Evolutionary conservation across 2,888 invertebrate genomes (phyloP), one percentile per base, ranked within the genome.

Genomic region (Drosophila algonquin): DNA sequence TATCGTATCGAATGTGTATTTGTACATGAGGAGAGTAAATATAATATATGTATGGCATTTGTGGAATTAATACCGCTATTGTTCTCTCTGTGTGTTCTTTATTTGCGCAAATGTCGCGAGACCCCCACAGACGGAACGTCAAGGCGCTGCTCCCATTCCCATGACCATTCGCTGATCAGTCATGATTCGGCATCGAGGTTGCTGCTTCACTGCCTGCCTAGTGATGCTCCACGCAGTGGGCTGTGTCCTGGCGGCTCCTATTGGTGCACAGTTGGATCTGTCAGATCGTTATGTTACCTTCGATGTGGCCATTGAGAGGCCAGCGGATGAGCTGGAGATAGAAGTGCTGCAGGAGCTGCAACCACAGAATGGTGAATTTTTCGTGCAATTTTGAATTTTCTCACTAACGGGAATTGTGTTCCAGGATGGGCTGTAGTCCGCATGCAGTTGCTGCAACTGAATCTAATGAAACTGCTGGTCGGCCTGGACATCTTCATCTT

Each of bases 391-490:
- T 27, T 27, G 4, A 44, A 35, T 16, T 14, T 14, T 7, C 6
- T 18, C 2, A 4, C 30, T 21, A 3, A 18, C 9, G 7, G 2
- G 6, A 2, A 10, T 9, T 44, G 3, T 27, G 2, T 5, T 55
- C 0, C 6, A 85, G 82, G 73, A 45, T 7, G 51, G 2, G 56
- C 46, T 16, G 14, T 65, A 2, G 0, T 67, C 5, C 44, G 55
- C 12, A 82, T 83, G 78, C 69, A 74, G 7, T 30, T 80, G 24
- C 21, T 88, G 55, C 87, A 83, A 35, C 9, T 80, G 0, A 88
- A 88, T 16, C 27, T 83, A 40, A 45, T 88, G 40, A 86, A 88
- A 48, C 44, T 83, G n/a, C 30, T 88, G 10, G 8, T 86, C 3
- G 50, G 62, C 8, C 18, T 83, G 59, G 71, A 86, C 47, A 27